Evolutionary conservation across 2,888 invertebrate genomes (phyloP).

Genomic region (Eueremaeus valkanovi): DNA sequence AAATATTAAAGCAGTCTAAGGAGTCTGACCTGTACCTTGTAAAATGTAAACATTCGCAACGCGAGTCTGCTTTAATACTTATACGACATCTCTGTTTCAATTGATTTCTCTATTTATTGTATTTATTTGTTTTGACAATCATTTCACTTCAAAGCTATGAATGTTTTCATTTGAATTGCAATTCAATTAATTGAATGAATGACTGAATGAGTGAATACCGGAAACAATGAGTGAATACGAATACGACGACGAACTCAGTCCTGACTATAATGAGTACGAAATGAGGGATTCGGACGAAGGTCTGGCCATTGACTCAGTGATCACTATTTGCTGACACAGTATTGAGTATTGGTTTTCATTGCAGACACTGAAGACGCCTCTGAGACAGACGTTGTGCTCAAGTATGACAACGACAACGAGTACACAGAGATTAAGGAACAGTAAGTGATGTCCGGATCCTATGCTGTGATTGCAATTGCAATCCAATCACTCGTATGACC

Average conservation of each 20-base stretch:
- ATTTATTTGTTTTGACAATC: no score
- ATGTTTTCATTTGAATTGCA: no score
- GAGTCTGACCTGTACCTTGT: no score
- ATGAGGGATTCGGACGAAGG: constrained; percentile 46
- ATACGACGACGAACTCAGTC: constrained; percentile 43
- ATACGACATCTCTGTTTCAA: no score
- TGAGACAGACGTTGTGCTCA: constrained; percentile 76
- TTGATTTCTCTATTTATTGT: no score
- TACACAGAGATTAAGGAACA: constrained; percentile 82
- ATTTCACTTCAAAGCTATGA: no score
- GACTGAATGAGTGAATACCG: background rate
- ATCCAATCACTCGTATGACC: background rate
- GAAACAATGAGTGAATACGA: constrained; percentile 45
- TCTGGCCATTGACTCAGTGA: no score
- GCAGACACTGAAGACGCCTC: constrained; percentile 92
- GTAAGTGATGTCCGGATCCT: constrained; percentile 57
- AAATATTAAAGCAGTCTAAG: no score
- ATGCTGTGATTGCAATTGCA: background rate
- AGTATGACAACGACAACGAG: constrained; percentile 61
- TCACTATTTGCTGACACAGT: no score
- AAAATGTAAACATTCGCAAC: no score
- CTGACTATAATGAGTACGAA: constrained; percentile 39
- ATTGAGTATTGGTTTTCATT: constrained; percentile 27
- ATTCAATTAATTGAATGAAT: no score
- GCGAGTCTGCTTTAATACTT: no score